Evolutionary conservation across 2,113 vertebrate genomes (phyloP).

Genomic region (Engraulis encrasicolus): DNA sequence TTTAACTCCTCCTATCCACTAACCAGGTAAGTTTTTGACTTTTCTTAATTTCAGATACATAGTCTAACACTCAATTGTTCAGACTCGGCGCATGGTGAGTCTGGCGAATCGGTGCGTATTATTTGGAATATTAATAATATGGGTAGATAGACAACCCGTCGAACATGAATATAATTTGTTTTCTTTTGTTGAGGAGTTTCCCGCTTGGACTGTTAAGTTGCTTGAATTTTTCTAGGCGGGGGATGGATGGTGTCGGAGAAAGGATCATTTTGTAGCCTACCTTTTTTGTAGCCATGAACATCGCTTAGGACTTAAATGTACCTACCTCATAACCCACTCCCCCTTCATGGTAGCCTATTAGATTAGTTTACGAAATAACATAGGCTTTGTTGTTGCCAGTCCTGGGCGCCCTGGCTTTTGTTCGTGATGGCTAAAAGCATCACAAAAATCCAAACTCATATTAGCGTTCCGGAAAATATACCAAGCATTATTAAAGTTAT

Average conservation of each 20-base stretch:
- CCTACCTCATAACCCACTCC: background rate
- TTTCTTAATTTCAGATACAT: slow-evolving; percentile 41
- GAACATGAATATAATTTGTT: background rate
- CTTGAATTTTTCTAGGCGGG: background rate
- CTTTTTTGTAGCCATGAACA: background rate
- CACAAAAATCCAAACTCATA: background rate
- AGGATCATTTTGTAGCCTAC: background rate
- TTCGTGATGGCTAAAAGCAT: background rate
- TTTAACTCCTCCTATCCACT: slow-evolving; percentile 52
- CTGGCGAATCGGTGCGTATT: background rate
- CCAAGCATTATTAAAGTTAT: background rate
- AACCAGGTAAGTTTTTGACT: slow-evolving; percentile 69
- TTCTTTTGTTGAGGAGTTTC: background rate
- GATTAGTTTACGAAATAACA: background rate
- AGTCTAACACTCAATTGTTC: background rate
- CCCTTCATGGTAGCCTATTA: background rate
- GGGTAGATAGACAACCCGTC: background rate
- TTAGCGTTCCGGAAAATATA: background rate
- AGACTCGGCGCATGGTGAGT: background rate
- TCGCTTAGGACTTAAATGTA: background rate
- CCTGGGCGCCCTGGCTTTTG: background rate
- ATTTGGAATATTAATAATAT: background rate
- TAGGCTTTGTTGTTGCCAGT: background rate
- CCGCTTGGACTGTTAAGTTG: background rate
- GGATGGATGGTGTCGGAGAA: background rate